phyloP scores from a whole-genome alignment of 2,888 invertebrate genomes.

The Stenoptilia bipunctidactyla region DNA sequence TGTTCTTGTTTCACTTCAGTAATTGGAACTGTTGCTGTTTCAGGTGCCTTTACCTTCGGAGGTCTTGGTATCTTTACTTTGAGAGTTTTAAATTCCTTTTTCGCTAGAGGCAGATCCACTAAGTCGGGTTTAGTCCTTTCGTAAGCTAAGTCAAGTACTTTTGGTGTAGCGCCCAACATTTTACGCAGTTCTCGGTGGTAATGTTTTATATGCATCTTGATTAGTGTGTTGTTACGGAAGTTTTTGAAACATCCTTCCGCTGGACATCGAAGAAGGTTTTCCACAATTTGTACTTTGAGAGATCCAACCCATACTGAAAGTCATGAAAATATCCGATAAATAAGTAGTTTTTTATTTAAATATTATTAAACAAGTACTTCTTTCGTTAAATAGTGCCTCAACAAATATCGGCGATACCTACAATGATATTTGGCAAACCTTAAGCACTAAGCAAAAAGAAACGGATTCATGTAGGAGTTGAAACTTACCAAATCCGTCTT shows the following conservation, averaged over 20 bases:
- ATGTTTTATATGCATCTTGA: slow-evolving; percentile 95
- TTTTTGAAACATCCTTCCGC: slow-evolving; percentile 88
- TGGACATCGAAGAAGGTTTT: slow-evolving; percentile 79
- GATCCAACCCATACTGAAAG: slow-evolving; percentile 71
- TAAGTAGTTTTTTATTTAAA: too few species aligned
- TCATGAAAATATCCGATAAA: slow-evolving; percentile 12
- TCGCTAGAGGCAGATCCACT: slow-evolving; percentile 10
- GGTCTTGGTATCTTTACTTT: slow-evolving; percentile 46
- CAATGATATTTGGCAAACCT: too few species aligned
- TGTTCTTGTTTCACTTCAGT: slow-evolving; percentile 21
- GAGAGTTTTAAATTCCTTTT: slow-evolving; percentile 29
- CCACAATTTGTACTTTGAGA: slow-evolving; percentile 76
- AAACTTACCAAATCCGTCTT: slow-evolving; percentile 50
- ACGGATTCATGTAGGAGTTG: too few species aligned
- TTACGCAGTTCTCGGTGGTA: slow-evolving; percentile 88
- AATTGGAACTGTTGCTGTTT: slow-evolving; percentile 24
- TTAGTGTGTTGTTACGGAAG: slow-evolving; percentile 90
- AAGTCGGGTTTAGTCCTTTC: slow-evolving; percentile 72
- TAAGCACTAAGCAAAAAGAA: slow-evolving; percentile 1
- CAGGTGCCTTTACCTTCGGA: slow-evolving; percentile 20
- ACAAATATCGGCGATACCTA: too few species aligned
- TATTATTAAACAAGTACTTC: too few species aligned
- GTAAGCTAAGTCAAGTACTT: slow-evolving; percentile 87
- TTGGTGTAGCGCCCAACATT: slow-evolving; percentile 82
- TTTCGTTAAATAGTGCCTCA: too few species aligned